These are phyloP conservation scores for Monochamus saltuarius DNA, from an alignment of 1,140 invertebrate species.

Conservation along the genomic window DNA sequence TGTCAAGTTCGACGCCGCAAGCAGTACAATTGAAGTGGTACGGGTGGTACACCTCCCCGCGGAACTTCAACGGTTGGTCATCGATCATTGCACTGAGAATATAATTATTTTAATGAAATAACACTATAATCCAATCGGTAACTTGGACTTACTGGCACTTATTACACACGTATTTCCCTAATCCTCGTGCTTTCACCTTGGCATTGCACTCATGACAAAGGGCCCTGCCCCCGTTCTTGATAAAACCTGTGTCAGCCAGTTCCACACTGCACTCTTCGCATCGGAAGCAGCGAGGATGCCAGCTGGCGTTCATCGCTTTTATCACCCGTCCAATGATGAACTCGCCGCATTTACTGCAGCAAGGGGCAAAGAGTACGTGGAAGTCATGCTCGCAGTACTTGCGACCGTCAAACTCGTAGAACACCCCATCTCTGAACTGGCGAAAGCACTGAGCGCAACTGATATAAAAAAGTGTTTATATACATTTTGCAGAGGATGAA, in stretches of 20 bases:
- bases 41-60: constrained; percentile 96
- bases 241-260: constrained; percentile 95
- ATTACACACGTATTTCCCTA: constrained; percentile 96
- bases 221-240: constrained; percentile 89
- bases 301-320: constrained; percentile 98
- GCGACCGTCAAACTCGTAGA: constrained; percentile 98
- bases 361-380: constrained; percentile 97
- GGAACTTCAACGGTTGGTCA: constrained; percentile 92
- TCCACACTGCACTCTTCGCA: constrained; percentile 91
- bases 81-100: constrained; percentile 86
- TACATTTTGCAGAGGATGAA: no score
- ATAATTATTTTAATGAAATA: constrained; percentile 19
- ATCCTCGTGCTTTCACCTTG: constrained; percentile 89
- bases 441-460: constrained; percentile 99
- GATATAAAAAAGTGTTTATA: no score
- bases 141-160: constrained; percentile 90
- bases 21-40: constrained; percentile 98
- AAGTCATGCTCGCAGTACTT: constrained; percentile 99
- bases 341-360: constrained; percentile 95
- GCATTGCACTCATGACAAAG: constrained; percentile 98
- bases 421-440: constrained; percentile 95
- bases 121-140: neutral
- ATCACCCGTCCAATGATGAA: constrained; percentile 98
- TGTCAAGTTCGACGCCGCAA: constrained; percentile 83
- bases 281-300: constrained; percentile 97